These are phyloP conservation scores for Dilophus febrilis DNA, from an alignment of 2,888 invertebrate genomes.

Conservation along the genomic window DNA sequence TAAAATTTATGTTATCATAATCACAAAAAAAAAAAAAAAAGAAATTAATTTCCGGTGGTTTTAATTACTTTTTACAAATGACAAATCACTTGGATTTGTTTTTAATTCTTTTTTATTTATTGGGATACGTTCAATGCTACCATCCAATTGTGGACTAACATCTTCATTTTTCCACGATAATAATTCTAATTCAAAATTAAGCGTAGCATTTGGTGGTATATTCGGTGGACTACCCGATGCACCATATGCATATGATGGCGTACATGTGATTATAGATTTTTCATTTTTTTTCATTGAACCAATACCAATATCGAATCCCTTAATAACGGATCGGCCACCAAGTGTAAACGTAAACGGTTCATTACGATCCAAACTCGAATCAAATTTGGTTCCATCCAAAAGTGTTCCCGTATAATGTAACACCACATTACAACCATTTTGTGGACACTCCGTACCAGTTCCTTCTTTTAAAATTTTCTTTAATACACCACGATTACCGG, in stretches of 20 bases:
- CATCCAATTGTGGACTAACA: constrained; percentile 67
- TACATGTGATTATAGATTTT: constrained; percentile 64
- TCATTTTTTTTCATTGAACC: constrained; percentile 88
- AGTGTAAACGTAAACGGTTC: constrained; percentile 75
- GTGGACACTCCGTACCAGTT: constrained; percentile 51
- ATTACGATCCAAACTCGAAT: constrained; percentile 71
- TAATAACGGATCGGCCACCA: constrained; percentile 79
- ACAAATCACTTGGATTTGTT: constrained; percentile 63
- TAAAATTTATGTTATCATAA: no score
- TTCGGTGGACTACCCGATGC: constrained; percentile 64
- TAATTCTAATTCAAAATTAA: constrained; percentile 83
- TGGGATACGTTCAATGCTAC: constrained; percentile 60
- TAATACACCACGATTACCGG: constrained; percentile 24
- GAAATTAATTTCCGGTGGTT: no score
- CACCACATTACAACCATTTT: constrained; percentile 48
- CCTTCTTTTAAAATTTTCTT: constrained; percentile 40
- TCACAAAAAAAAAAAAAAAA: no score
- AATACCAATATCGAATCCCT: constrained; percentile 89
- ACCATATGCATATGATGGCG: constrained; percentile 84
- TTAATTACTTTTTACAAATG: constrained; percentile 64
- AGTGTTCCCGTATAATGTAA: constrained; percentile 87
- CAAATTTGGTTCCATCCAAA: constrained; percentile 73
- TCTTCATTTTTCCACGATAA: constrained; percentile 80
- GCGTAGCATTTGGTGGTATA: constrained; percentile 73
- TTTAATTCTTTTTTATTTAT: constrained; percentile 37